These are phyloP conservation scores for Apomyelois bistriatella DNA, from an alignment of 2,888 invertebrate species.

Conservation along the genomic window DNA sequence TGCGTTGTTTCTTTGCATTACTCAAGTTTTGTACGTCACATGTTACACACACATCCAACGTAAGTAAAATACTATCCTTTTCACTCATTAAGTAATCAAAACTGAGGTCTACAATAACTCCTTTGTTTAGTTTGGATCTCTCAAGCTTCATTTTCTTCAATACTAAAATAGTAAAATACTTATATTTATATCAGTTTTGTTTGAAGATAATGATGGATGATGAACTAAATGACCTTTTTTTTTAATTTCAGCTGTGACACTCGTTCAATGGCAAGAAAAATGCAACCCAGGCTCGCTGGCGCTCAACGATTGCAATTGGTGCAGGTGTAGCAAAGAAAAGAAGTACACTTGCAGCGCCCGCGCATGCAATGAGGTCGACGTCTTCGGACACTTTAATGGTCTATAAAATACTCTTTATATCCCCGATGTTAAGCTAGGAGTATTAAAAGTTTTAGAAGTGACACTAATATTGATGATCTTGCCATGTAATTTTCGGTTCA, in stretches of 20 bases:
- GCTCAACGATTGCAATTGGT: constrained; percentile 69
- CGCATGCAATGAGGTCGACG: constrained; percentile 47
- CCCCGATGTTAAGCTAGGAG: neutral
- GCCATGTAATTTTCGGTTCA: too few relatives aligned
- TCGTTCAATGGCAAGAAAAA: constrained; percentile 36
- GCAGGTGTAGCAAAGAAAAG: constrained; percentile 35
- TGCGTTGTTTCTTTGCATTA: neutral
- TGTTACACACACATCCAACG: neutral
- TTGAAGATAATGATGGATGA: too few relatives aligned
- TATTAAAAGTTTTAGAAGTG: too few relatives aligned
- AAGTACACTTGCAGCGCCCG: constrained; percentile 46
- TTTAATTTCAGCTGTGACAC: constrained; percentile 36
- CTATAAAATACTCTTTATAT: neutral
- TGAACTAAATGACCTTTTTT: neutral
- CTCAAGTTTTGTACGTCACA: neutral
- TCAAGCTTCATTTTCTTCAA: constrained; percentile 87
- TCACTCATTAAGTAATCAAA: constrained; percentile 95
- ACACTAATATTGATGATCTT: too few relatives aligned
- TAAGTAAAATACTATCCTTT: constrained; percentile 44
- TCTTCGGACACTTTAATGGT: constrained; percentile 72
- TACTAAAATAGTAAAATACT: constrained; percentile 36
- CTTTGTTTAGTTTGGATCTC: constrained; percentile 83
- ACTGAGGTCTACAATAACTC: constrained; percentile 92
- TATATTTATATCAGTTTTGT: too few relatives aligned
- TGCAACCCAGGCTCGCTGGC: constrained; percentile 35